These are phyloP conservation scores for Drosophila anomalipes DNA, from an alignment of 2,888 invertebrate genomes.

Conservation along the genomic window DNA sequence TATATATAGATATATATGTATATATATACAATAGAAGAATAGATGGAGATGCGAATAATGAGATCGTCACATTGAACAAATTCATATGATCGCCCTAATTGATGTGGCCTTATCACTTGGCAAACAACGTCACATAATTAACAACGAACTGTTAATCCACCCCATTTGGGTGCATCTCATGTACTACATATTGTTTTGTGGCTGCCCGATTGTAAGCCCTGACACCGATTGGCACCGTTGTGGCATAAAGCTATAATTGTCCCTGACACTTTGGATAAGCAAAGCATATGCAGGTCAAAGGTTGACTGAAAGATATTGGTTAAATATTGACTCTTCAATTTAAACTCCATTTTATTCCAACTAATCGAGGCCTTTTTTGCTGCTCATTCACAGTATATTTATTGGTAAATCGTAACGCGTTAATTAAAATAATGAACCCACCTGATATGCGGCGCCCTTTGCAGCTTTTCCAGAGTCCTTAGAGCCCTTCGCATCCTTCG, in stretches of 20 bases:
- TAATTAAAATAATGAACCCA: constrained; percentile 76
- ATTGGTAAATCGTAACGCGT: not conserved
- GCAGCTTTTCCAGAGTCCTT: constrained; percentile 88
- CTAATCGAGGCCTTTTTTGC: not conserved
- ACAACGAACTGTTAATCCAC: constrained; percentile 53
- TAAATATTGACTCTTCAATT: not conserved
- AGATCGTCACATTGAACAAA: constrained; percentile 24
- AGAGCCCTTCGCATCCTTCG: constrained; percentile 86
- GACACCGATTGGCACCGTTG: constrained; percentile 32
- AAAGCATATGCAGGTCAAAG: not conserved
- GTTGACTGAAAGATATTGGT: not conserved
- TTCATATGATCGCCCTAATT: constrained; percentile 50
- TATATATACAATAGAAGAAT: not conserved
- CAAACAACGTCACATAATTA: constrained; percentile 51
- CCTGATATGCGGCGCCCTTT: constrained; percentile 90
- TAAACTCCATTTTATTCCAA: not conserved
- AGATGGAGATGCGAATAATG: not conserved
- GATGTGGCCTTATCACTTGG: constrained; percentile 55
- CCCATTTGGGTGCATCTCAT: constrained; percentile 20
- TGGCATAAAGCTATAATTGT: not conserved
- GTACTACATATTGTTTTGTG: not conserved
- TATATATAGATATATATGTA: not conserved
- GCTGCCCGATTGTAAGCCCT: constrained; percentile 21
- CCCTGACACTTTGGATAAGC: constrained; percentile 1
- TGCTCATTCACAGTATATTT: not conserved